Evolutionary conservation across 2,888 invertebrate species (phyloP).

Genomic region (Oscheius sp.): DNA sequence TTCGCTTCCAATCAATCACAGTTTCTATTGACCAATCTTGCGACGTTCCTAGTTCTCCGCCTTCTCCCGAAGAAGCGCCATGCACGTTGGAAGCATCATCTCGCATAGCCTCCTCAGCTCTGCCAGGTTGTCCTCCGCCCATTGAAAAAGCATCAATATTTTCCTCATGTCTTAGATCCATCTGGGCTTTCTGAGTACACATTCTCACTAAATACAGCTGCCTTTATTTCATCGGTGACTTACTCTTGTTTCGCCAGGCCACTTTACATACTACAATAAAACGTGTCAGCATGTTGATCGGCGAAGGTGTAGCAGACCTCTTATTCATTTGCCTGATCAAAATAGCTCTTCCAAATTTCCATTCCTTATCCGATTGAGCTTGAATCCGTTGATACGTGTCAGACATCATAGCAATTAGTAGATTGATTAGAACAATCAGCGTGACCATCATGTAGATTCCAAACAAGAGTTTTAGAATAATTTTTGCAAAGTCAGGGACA

Average conservation of each 20-base stretch:
- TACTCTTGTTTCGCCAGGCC: slow-evolving; percentile 67
- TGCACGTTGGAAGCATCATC: slow-evolving; percentile 43
- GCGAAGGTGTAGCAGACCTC: slow-evolving; percentile 95
- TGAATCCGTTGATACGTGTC: slow-evolving; percentile 93
- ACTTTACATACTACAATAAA: slow-evolving; percentile 70
- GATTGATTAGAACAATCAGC: slow-evolving; percentile 85
- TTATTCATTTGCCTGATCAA: slow-evolving; percentile 97
- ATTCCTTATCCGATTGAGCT: slow-evolving; percentile 99
- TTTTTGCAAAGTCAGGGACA: slow-evolving; percentile 70
- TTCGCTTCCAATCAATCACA: slow-evolving; percentile 68
- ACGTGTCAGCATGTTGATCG: slow-evolving; percentile 91
- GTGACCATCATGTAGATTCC: slow-evolving; percentile 90
- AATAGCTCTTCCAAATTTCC: slow-evolving; percentile 99
- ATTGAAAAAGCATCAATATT: slow-evolving; percentile 70
- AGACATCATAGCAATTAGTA: slow-evolving; percentile 99
- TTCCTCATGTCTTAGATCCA: slow-evolving; percentile 69
- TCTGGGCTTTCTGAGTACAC: slow-evolving; percentile 69
- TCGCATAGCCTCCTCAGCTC: slow-evolving; percentile 53
- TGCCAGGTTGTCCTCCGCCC: slow-evolving; percentile 65
- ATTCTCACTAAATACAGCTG: slow-evolving; percentile 63
- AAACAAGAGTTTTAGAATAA: slow-evolving; percentile 78
- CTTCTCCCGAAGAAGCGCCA: slow-evolving; percentile 8
- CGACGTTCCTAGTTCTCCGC: slow-evolving; percentile 44
- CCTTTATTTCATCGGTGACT: slow-evolving; percentile 41
- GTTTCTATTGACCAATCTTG: slow-evolving; percentile 51